Conservation (phyloP, 2,888 invertebrate genomes). For the Adineta ricciae region DNA sequence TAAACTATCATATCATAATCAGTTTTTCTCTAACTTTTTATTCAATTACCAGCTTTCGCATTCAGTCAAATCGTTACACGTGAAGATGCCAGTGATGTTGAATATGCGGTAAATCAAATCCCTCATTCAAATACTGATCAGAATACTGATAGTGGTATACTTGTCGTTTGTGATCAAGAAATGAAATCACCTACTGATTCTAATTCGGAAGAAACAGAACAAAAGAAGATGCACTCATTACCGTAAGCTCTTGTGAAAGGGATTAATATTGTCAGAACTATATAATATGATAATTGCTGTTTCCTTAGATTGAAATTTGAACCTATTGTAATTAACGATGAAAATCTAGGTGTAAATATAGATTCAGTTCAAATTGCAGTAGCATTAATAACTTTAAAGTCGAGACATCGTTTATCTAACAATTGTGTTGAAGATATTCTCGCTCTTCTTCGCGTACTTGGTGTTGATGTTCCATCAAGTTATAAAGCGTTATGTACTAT, state of each 20-base stretch:
- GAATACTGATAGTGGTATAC: background rate
- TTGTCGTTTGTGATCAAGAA: background rate
- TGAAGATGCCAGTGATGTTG: background rate
- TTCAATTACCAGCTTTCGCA: background rate
- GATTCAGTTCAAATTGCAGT: background rate
- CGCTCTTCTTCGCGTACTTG: background rate
- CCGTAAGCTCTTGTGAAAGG: too few species aligned
- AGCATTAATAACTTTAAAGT: background rate
- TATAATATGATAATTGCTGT: background rate
- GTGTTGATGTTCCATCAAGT: background rate
- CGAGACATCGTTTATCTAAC: background rate
- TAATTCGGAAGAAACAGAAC: background rate
- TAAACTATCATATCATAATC: background rate
- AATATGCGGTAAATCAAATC: background rate
- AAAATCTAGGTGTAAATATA: background rate
- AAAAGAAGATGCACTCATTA: background rate
- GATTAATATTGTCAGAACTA: too few species aligned
- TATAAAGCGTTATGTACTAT: background rate
- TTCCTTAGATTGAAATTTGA: background rate
- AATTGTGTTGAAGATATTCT: background rate
- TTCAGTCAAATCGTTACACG: background rate
- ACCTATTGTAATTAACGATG: background rate
- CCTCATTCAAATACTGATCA: background rate
- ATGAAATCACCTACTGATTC: background rate
- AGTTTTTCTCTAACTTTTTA: background rate